Base-by-base conservation (phyloP, 2,113 vertebrate genomes). In the Gobiocypris rarus region DNA sequence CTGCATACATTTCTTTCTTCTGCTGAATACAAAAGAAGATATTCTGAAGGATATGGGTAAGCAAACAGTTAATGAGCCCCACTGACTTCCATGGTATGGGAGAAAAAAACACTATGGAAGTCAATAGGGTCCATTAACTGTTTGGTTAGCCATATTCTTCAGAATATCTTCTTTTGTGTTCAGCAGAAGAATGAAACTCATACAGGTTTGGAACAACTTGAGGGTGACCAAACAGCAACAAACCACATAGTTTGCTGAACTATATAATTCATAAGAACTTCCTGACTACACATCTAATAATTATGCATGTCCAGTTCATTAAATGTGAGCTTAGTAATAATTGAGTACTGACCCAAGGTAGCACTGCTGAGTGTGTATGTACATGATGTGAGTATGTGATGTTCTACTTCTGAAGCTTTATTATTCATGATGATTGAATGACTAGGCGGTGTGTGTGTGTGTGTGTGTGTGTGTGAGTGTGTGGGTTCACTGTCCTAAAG, bases 241-340 rank as follows among this genome's bases (percentile, higher is more conserved):
- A 63, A 63, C 4, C 26, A 2, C 58, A 61, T 24, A 63, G 65
- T 67, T 67, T 67, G 28, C 65, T 22, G 31, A 69, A 38, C 17
- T 38, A 38, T 19, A 10, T 38, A 9, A 38, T 69, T 9, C 31
- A 38, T 69, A 38, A 38, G 63, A 34, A 67, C 28, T 34, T 31
- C 15, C 63, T 69, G 65, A 31, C 65, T 38, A 69, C 15, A 38
- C 65, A 38, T 69, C 17, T 69, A 69, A 69, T 38, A 69, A 69
- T 69, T 19, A 69, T 38, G 65, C 38, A 69, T 69, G 31, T 38
- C 3, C 65, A 5, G 9, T 69, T 69, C 31, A 69, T 69, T 38
- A 38, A 19, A 69, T 31, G 65, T 69, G 65, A 19, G 65, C 65
- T 69, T 38, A 69, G 65, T 69, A 69, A 69, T 69, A 69, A 69